phyloP scores from a whole-genome alignment of 2,888 invertebrate species.

The Petrophora chlorosata region DNA sequence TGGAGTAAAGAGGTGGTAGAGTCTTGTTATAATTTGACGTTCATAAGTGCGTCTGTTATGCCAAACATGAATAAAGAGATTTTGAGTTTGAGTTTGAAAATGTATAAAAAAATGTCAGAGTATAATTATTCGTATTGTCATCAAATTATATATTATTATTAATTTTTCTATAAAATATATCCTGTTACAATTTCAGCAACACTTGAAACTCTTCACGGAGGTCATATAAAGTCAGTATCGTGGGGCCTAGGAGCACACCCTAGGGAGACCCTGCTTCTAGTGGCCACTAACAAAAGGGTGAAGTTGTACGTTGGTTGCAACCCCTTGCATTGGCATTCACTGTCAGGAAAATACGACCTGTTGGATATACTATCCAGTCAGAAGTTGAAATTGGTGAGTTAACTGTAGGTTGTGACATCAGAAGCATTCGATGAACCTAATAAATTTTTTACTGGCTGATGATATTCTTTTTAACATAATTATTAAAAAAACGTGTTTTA shows the following conservation, averaged over 20 bases:
- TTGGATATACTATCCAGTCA: constrained; percentile 79
- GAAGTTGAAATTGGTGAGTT: constrained; percentile 83
- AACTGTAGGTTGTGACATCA: no score
- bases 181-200: constrained; percentile 74
- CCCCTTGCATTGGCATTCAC: constrained; percentile 85
- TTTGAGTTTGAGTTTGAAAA: no score
- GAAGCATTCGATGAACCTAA: no score
- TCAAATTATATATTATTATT: not conserved
- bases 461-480: not conserved
- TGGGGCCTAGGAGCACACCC: constrained; percentile 84
- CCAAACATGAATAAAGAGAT: no score
- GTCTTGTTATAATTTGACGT: no score
- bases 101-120: no score
- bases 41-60: no score
- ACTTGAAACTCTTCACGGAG: constrained; percentile 85
- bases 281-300: constrained; percentile 84
- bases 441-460: no score
- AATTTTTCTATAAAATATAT: no score
- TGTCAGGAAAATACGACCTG: constrained; percentile 84
- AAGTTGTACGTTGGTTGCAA: constrained; percentile 87
- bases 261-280: constrained; percentile 80
- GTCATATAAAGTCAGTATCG: constrained; percentile 83
- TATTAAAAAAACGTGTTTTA: not conserved
- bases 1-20: no score
- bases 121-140: no score